Evolutionary conservation across 2,797 vertebrate genomes (phyloP), one percentile per base, ranked within the genome.

Genomic region (Smutsia temminckii): DNA sequence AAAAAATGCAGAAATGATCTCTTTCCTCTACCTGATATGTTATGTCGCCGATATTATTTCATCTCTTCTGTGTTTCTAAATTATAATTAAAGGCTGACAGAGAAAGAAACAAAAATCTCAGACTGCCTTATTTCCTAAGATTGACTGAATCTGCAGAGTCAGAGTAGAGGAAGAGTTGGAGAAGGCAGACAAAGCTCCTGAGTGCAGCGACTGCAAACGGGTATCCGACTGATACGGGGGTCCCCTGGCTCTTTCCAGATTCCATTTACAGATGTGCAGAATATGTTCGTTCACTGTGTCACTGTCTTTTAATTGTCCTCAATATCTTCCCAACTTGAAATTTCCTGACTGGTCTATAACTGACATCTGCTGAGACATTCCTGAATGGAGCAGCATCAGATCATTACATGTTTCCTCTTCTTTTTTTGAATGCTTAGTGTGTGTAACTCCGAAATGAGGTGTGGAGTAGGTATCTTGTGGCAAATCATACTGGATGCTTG

Each of bases 281-380:
- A 27, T n/a, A 27, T 32, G 29, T 84, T 93, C 23, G 6, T 61
- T 59, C n/a, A 46, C 46, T 46, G 46, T 32, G 7, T 59, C 12
- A 17, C 42, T 37, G 0, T 77, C 71, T 80, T 85, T 89, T 51
- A 51, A 64, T 21, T 18, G 34, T 69, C 23, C 23, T 87, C 46
- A 74, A 20, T 61, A 77, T 29, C 6, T 53, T 92, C 72, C 68
- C 46, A 51, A 2, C 23, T 34, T 59, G 42, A 93, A 88, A 72
- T 34, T 64, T 46, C 27, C 34, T 84, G 29, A 59, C 53, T 90
- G 72, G n/a, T 88, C 85, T 88, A 17, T 75, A 83, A 46, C 68
- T 93, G 88, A 93, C 81, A 92, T 91, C 61, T 92, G 53, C 34
- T 79, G 69, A 32, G 57, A 66, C 46, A 78, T 85, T 92, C 72